These are phyloP conservation scores for Galerucella pusilla DNA, from an alignment of 2,888 invertebrate genomes.

Conservation along the genomic window DNA sequence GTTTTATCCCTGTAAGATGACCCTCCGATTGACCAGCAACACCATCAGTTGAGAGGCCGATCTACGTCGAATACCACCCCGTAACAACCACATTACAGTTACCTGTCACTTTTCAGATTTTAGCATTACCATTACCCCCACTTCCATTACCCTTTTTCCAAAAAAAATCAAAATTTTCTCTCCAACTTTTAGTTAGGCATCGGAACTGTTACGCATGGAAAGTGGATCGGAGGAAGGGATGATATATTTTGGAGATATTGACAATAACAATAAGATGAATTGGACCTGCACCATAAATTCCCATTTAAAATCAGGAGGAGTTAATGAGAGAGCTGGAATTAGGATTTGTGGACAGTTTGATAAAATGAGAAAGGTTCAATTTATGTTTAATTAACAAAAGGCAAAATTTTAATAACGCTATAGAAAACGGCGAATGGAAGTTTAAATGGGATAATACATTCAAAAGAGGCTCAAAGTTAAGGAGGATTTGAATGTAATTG, in stretches of 20 bases:
- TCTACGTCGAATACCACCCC: too few species aligned
- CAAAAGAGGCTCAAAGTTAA: background rate
- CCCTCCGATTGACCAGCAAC: too few species aligned
- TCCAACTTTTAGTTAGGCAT: too few species aligned
- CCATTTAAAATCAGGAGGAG: background rate
- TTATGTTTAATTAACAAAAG: slow-evolving; percentile 6
- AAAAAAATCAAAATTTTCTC: too few species aligned
- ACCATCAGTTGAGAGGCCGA: too few species aligned
- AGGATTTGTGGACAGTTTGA: slow-evolving; percentile 5
- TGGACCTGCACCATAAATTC: background rate
- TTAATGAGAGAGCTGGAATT: background rate
- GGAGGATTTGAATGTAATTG: background rate
- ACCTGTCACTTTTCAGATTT: too few species aligned
- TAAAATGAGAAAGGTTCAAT: background rate
- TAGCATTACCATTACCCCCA: too few species aligned
- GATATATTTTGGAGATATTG: background rate
- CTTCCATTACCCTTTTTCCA: too few species aligned
- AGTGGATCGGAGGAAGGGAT: too few species aligned
- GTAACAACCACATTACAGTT: too few species aligned
- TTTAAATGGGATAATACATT: slow-evolving; percentile 4
- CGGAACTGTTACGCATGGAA: too few species aligned
- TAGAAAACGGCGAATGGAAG: slow-evolving; percentile 1
- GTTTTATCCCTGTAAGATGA: too few species aligned
- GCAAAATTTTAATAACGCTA: slow-evolving; percentile 8
- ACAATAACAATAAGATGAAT: background rate